Evolutionary conservation across 92 coral and sea anemone species (phyloP).

Genomic region (Bergia puertoricense): DNA sequence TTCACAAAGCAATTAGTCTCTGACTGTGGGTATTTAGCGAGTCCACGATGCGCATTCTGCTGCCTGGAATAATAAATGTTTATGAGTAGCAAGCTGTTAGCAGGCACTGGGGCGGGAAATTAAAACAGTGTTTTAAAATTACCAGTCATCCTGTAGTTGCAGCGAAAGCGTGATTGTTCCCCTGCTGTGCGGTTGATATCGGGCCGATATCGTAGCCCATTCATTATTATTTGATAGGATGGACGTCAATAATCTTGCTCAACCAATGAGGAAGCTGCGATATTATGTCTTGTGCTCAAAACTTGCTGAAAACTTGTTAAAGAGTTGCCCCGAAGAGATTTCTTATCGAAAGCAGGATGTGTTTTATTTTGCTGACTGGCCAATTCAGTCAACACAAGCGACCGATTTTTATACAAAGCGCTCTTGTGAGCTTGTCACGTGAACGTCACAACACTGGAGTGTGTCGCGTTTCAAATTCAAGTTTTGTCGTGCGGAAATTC

Average conservation of each 20-base stretch:
- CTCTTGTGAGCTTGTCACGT: not conserved
- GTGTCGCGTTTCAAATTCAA: not conserved
- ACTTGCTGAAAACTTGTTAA: constrained; percentile 1
- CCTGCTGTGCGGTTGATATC: constrained; percentile 48
- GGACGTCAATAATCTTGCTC: constrained; percentile 25
- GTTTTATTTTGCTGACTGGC: constrained; percentile 21
- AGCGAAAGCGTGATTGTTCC: constrained; percentile 31
- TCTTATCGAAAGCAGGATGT: not conserved
- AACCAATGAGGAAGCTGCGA: constrained; percentile 13
- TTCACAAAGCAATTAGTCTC: constrained; percentile 43
- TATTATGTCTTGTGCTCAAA: constrained; percentile 18
- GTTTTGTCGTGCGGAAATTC: constrained; percentile 1
- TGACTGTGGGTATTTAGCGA: constrained; percentile 42
- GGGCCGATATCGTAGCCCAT: constrained; percentile 36
- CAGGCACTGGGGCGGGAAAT: constrained; percentile 45
- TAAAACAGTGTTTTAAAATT: constrained; percentile 34
- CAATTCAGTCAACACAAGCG: constrained; percentile 28
- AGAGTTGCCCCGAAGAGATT: constrained; percentile 17
- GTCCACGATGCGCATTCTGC: constrained; percentile 40
- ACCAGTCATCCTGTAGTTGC: constrained; percentile 25
- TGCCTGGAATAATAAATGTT: constrained; percentile 41
- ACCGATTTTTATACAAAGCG: constrained; percentile 4
- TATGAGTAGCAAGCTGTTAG: constrained; percentile 29
- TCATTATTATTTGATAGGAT: constrained; percentile 40
- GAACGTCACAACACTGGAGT: not conserved